Percentiles rank a stretch among this genome's conserved stretches.
phyloP scores from a whole-genome alignment of 2,113 vertebrate genomes.

The Hydropotes inermis region DNA sequence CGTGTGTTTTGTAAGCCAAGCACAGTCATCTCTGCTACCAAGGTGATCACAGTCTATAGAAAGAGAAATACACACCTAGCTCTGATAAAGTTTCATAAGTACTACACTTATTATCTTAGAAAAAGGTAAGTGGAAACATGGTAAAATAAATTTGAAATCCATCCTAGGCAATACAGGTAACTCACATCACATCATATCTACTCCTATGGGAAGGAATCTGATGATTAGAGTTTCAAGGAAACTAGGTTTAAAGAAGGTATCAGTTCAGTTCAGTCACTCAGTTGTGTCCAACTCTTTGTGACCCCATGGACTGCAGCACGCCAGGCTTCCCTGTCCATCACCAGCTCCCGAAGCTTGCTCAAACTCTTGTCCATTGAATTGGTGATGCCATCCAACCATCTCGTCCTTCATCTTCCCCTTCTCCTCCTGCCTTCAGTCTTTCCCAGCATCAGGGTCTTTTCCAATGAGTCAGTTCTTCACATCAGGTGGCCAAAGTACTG shows the following conservation, averaged over 20 bases:
- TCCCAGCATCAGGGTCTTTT: background rate
- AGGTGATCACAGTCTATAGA: background rate
- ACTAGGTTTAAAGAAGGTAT: background rate
- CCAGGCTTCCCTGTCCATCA: background rate
- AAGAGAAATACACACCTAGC: background rate
- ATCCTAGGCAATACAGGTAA: background rate
- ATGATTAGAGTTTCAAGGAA: background rate
- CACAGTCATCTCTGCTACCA: background rate
- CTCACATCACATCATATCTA: background rate
- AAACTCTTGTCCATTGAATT: background rate
- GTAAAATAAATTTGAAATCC: background rate
- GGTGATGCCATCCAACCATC: background rate
- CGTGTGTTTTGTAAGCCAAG: background rate
- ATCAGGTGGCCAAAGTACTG: background rate
- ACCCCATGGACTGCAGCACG: background rate
- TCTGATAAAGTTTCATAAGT: background rate
- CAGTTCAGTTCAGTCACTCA: background rate
- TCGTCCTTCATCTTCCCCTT: background rate
- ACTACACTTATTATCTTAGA: background rate
- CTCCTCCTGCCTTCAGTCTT: rapidly evolving
- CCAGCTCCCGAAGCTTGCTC: background rate
- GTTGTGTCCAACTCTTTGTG: background rate
- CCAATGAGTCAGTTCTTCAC: background rate
- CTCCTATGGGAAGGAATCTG: background rate
- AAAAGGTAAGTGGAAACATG: background rate